Conservation (phyloP, 2,113 vertebrate species). For the Misgurnus mizolepis region DNA sequence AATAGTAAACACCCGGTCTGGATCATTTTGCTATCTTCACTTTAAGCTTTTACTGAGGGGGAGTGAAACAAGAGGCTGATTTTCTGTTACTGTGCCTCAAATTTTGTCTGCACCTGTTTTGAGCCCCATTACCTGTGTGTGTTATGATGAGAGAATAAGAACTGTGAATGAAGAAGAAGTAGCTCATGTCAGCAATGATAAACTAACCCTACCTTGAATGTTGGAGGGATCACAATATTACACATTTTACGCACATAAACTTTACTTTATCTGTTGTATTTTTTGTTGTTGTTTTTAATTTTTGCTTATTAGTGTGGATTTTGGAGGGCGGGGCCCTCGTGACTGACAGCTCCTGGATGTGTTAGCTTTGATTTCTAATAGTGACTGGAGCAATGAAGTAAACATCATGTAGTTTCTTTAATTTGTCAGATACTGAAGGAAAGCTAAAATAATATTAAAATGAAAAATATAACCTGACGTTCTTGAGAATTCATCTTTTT, state of each 20-base stretch:
- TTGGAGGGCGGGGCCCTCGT: constrained; percentile 59
- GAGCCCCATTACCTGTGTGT: constrained; percentile 34
- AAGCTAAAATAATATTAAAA: constrained; percentile 55
- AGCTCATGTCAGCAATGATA: constrained; percentile 47
- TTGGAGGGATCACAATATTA: constrained; percentile 19
- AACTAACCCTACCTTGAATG: constrained; percentile 33
- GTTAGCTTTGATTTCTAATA: constrained; percentile 40
- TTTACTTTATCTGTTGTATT: background rate
- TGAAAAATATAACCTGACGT: constrained; percentile 41
- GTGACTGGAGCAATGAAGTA: constrained; percentile 26
- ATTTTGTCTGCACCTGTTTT: constrained; percentile 36
- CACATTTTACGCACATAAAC: constrained; percentile 26
- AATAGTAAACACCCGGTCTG: background rate
- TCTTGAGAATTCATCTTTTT: constrained; percentile 37
- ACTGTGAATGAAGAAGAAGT: constrained; percentile 55
- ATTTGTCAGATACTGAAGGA: constrained; percentile 33
- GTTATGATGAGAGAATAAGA: constrained; percentile 25
- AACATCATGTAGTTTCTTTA: constrained; percentile 31
- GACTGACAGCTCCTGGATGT: constrained; percentile 36
- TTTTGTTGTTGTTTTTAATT: constrained; percentile 17
- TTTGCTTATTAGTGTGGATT: constrained; percentile 29
- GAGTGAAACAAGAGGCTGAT: background rate
- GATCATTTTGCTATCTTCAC: background rate
- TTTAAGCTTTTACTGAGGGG: background rate
- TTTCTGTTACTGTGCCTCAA: constrained; percentile 19